These are phyloP conservation scores for Lochmaea capreae DNA, from an alignment of 2,888 invertebrate species.

Conservation along the genomic window DNA sequence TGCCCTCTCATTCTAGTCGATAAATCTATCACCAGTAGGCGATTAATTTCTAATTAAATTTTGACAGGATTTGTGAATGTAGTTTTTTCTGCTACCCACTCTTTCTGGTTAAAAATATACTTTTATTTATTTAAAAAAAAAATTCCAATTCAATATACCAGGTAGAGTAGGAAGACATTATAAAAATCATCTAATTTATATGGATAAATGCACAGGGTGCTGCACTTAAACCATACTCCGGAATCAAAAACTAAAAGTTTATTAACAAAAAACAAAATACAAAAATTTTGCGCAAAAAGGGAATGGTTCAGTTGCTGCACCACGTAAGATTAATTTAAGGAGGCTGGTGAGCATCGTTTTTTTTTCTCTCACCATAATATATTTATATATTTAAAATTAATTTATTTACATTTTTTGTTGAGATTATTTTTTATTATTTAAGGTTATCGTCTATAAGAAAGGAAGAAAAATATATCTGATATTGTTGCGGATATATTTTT, in stretches of 20 bases:
- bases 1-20: conserved; percentile 62
- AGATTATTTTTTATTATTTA: conserved; percentile 53
- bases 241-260: neutral
- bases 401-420: conserved; percentile 55
- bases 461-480: conserved; percentile 31
- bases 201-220: no score
- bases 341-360: conserved; percentile 45
- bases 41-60: conserved; percentile 56
- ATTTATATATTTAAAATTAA: conserved; percentile 53
- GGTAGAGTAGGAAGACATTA: conserved; percentile 7
- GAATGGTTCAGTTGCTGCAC: no score
- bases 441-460: conserved; percentile 32
- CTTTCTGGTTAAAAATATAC: conserved; percentile 44
- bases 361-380: conserved; percentile 48
- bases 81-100: conserved; percentile 39
- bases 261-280: neutral
- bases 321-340: conserved; percentile 2
- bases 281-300: no score
- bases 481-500: conserved; percentile 26
- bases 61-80: conserved; percentile 56
- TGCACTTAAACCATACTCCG: no score
- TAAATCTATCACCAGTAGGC: conserved; percentile 56
- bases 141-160: conserved; percentile 26
- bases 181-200: no score
- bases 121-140: conserved; percentile 40